These are phyloP conservation scores for Caprella mutica DNA, from an alignment of 2,888 invertebrate genomes.

Conservation along the genomic window DNA sequence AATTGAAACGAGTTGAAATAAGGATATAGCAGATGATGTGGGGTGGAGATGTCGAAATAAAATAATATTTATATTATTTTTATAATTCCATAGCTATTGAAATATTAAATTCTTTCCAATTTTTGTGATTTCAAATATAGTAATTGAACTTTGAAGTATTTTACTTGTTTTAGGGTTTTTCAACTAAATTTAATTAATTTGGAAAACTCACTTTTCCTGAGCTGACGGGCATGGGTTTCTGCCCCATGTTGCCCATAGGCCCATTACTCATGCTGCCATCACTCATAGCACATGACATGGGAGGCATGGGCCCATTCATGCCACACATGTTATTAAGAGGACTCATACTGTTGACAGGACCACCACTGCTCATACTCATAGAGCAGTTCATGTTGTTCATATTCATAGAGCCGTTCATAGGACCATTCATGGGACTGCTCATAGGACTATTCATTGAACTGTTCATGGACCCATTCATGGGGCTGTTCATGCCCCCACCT, in stretches of 20 bases:
- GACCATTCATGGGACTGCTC: conserved; percentile 28
- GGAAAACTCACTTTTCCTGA: conserved; percentile 59
- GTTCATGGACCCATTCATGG: conserved; percentile 34
- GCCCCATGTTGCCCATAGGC: conserved; percentile 36
- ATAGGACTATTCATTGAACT: no score
- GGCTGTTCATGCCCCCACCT: conserved; percentile 21
- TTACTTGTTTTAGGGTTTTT: background rate
- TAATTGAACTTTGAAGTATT: background rate
- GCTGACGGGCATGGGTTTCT: conserved; percentile 71
- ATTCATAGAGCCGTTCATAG: conserved; percentile 26
- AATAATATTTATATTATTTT: no score
- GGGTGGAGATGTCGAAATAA: conserved; percentile 5
- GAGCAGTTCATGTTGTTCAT: conserved; percentile 22
- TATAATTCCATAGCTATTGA: no score
- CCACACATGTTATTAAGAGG: conserved; percentile 51
- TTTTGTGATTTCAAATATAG: no score
- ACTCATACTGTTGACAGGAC: conserved; percentile 48
- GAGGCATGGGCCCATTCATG: conserved; percentile 41
- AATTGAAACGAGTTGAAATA: background rate
- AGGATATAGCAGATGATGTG: background rate
- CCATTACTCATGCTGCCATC: conserved; percentile 29
- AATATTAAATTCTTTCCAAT: no score
- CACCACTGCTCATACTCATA: conserved; percentile 29
- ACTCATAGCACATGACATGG: conserved; percentile 22
- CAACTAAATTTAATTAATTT: background rate